phyloP scores from a whole-genome alignment of 2,888 invertebrate species.

The Actias luna region DNA sequence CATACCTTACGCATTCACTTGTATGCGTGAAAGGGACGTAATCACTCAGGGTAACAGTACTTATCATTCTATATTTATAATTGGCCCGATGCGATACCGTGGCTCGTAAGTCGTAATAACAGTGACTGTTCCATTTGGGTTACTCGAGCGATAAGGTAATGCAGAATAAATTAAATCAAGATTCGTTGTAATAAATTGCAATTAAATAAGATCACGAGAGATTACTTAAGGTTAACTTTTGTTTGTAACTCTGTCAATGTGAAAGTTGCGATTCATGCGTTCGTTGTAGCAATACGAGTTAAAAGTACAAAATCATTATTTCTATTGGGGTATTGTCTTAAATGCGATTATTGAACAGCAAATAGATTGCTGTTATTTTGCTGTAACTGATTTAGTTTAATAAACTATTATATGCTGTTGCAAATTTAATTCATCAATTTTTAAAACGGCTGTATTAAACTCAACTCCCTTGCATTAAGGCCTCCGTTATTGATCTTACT shows the following conservation, averaged over 20 bases:
- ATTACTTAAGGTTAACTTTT: not conserved
- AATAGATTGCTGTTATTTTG: not conserved
- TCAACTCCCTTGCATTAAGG: no score
- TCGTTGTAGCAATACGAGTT: no score
- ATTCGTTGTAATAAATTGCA: constrained; percentile 10
- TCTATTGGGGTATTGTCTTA: no score
- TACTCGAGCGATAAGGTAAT: constrained; percentile 27
- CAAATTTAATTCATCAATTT: not conserved
- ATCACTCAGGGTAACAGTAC: constrained; percentile 53
- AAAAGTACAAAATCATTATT: not conserved
- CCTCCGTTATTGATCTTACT: no score
- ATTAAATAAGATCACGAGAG: not conserved
- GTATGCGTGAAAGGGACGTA: constrained; percentile 37
- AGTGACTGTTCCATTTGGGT: constrained; percentile 52
- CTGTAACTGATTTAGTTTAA: no score
- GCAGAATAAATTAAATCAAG: constrained; percentile 14
- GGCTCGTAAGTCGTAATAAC: constrained; percentile 49
- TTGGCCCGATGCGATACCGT: constrained; percentile 56
- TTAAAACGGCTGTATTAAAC: no score
- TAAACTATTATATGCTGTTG: not conserved
- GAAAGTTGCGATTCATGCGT: not conserved
- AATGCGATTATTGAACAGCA: not conserved
- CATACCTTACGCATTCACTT: constrained; percentile 21
- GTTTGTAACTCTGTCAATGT: not conserved
- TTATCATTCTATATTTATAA: constrained; percentile 71